A percentile compares a stretch with the other conserved stretches of the same genome.
Evolutionary conservation across 2,113 vertebrate species (phyloP).

Genomic region (Xerus inauris): DNA sequence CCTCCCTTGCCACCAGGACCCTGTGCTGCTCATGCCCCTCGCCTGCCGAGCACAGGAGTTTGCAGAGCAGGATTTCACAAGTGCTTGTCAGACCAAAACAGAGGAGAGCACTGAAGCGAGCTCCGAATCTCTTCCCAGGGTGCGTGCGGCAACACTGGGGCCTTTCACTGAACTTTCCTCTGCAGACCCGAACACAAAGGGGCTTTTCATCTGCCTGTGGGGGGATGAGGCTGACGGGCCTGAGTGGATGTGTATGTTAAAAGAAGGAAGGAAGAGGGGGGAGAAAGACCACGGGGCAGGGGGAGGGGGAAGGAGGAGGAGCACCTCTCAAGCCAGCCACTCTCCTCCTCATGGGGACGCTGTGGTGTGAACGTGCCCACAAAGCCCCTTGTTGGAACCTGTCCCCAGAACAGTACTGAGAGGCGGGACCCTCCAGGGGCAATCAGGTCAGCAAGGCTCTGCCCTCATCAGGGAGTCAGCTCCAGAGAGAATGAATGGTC

Average conservation of each 20-base stretch:
- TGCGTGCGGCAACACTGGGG: neutral
- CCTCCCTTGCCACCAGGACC: neutral
- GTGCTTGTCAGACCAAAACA: neutral
- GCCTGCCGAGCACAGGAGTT: neutral
- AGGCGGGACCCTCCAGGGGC: neutral
- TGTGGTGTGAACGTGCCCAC: neutral
- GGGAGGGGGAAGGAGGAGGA: neutral
- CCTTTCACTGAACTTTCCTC: neutral
- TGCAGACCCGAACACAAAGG: neutral
- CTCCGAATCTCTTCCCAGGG: neutral
- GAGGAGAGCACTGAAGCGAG: neutral
- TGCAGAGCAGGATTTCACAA: neutral
- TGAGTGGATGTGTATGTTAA: neutral
- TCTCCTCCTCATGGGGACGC: fast-evolving
- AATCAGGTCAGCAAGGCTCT: no score
- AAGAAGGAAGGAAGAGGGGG: neutral
- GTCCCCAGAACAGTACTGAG: neutral
- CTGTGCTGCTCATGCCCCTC: neutral
- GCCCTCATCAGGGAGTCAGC: no score
- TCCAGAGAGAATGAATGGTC: neutral
- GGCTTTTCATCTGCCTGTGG: neutral
- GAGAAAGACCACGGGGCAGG: neutral
- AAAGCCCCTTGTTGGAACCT: neutral
- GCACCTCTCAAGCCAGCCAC: neutral
- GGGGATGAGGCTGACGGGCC: neutral